Evolutionary conservation across 1,140 invertebrate species (phyloP).

Genomic region (Druon quercuslanigerum): DNA sequence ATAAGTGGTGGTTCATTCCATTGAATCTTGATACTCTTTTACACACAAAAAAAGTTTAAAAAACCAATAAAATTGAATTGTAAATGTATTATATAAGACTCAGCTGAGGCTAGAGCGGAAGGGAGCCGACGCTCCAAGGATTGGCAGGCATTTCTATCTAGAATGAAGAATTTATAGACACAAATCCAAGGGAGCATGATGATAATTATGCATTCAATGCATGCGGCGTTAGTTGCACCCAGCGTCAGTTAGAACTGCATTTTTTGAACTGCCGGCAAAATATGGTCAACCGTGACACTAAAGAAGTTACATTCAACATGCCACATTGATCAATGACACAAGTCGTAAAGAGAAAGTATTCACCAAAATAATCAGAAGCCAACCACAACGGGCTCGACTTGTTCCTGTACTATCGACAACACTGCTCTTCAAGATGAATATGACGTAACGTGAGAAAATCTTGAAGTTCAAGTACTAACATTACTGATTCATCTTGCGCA

Average conservation of each 20-base stretch:
- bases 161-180: conserved; percentile 12
- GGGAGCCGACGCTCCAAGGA: neutral
- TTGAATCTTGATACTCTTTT: neutral
- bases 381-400: conserved; percentile 37
- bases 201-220: conserved; percentile 62
- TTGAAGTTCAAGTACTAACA: conserved; percentile 2
- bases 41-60: neutral
- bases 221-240: conserved; percentile 71
- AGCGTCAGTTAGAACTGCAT: conserved; percentile 57
- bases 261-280: conserved; percentile 49
- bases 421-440: neutral
- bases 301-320: conserved; percentile 41
- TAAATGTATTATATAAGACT: neutral
- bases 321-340: conserved; percentile 33
- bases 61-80: neutral
- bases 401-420: conserved; percentile 20
- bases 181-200: conserved; percentile 40
- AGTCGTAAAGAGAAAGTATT: conserved; percentile 35
- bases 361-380: conserved; percentile 31
- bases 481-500: neutral
- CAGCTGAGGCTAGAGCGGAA: neutral
- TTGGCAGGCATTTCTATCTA: conserved; percentile 45
- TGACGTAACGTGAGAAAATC: neutral
- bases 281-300: conserved; percentile 54
- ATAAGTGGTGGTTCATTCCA: neutral